Evolutionary conservation across 2,888 invertebrate genomes (phyloP).

Genomic region (Metellina segmentata): DNA sequence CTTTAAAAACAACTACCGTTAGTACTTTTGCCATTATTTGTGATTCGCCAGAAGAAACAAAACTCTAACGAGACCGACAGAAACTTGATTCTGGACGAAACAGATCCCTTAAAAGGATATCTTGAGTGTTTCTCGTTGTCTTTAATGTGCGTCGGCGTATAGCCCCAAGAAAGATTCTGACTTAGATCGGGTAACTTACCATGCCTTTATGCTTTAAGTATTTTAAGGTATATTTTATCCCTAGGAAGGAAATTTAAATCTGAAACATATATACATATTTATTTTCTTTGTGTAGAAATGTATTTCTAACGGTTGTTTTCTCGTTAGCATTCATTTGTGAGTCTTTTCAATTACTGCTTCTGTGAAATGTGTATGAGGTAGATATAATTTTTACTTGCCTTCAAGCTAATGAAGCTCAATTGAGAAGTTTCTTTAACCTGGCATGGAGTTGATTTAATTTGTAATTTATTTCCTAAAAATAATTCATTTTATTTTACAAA

Average conservation of each 20-base stretch:
- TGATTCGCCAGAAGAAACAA: constrained; percentile 49
- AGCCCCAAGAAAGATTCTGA: constrained; percentile 44
- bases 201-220: constrained; percentile 6
- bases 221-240: constrained; percentile 1
- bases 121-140: constrained; percentile 35
- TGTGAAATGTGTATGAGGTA: too few relatives aligned
- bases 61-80: constrained; percentile 54
- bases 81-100: constrained; percentile 30
- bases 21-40: constrained; percentile 43
- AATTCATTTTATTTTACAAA: too few relatives aligned
- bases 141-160: constrained; percentile 41
- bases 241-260: constrained; percentile 21
- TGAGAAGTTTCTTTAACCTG: too few relatives aligned
- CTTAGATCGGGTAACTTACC: constrained; percentile 19
- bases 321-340: too few relatives aligned
- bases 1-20: constrained; percentile 50
- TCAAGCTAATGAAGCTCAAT: too few relatives aligned
- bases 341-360: too few relatives aligned
- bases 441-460: too few relatives aligned
- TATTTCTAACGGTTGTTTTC: too few relatives aligned
- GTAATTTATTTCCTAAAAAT: too few relatives aligned
- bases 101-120: constrained; percentile 25
- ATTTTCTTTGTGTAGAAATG: too few relatives aligned
- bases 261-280: too few relatives aligned
- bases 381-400: too few relatives aligned